phyloP scores from a whole-genome alignment of 2,113 vertebrate species.

The Lynx canadensis region DNA sequence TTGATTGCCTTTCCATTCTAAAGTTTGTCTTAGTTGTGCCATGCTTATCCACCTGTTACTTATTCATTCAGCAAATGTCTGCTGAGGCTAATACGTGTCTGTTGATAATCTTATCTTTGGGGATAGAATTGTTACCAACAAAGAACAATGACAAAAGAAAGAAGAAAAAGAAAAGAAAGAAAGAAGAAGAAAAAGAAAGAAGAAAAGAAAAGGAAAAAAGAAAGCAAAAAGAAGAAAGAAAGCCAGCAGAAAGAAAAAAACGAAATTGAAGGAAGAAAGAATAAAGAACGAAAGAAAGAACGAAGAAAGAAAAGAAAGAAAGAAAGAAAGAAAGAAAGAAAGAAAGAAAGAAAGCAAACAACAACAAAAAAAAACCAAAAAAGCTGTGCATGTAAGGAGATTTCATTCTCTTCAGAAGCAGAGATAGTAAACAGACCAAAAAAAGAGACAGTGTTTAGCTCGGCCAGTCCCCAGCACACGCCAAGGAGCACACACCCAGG shows the following conservation, averaged over 20 bases:
- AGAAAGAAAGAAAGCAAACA: too few relatives aligned
- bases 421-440: background rate
- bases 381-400: background rate
- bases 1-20: background rate
- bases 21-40: background rate
- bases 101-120: background rate
- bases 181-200: too few relatives aligned
- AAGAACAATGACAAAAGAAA: background rate
- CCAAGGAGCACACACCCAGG: background rate
- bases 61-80: background rate
- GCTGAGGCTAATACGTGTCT: background rate
- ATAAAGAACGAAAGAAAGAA: accelerated
- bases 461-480: background rate
- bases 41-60: background rate
- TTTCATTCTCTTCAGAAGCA: background rate
- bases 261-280: background rate
- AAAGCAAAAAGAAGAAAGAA: too few relatives aligned
- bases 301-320: too few relatives aligned
- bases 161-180: too few relatives aligned
- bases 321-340: too few relatives aligned
- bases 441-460: background rate
- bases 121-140: background rate
- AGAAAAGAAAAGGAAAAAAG: too few relatives aligned
- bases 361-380: background rate
- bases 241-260: too few relatives aligned